Evolutionary conservation across 1,140 invertebrate genomes (phyloP).

Genomic region (Brachionus koreanus): DNA sequence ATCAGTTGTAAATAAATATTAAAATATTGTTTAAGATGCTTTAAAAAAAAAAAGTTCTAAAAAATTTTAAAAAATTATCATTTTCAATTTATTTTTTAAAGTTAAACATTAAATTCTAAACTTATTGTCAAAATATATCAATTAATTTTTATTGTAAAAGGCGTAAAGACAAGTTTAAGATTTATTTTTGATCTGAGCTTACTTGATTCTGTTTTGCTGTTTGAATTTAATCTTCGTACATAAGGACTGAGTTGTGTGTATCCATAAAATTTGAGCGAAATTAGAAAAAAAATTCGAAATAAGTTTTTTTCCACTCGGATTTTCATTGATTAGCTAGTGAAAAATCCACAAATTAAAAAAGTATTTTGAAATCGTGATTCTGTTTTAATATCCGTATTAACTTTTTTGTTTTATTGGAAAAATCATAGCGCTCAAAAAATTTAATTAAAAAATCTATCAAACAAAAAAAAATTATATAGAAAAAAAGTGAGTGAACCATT

Average conservation of each 20-base stretch:
- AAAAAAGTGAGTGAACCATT: not conserved
- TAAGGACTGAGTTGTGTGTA: not conserved
- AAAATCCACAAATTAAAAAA: not conserved
- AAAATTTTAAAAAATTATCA: too few relatives aligned
- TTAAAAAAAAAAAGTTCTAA: too few relatives aligned
- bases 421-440: not conserved
- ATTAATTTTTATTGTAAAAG: too few relatives aligned
- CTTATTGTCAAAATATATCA: too few relatives aligned
- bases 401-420: not conserved
- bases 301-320: not conserved
- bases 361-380: not conserved
- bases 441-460: conserved; percentile 11
- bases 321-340: not conserved
- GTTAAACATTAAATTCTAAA: too few relatives aligned
- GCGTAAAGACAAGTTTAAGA: too few relatives aligned
- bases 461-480: not conserved
- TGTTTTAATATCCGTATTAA: not conserved
- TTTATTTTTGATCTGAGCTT: not conserved
- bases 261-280: not conserved
- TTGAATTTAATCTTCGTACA: not conserved
- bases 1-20: too few relatives aligned
- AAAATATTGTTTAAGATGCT: too few relatives aligned
- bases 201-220: not conserved
- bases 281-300: not conserved
- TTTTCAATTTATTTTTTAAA: too few relatives aligned